These are phyloP conservation scores for Corythornis madagascariensis DNA, from an alignment of 2,113 vertebrate genomes.

Conservation along the genomic window DNA sequence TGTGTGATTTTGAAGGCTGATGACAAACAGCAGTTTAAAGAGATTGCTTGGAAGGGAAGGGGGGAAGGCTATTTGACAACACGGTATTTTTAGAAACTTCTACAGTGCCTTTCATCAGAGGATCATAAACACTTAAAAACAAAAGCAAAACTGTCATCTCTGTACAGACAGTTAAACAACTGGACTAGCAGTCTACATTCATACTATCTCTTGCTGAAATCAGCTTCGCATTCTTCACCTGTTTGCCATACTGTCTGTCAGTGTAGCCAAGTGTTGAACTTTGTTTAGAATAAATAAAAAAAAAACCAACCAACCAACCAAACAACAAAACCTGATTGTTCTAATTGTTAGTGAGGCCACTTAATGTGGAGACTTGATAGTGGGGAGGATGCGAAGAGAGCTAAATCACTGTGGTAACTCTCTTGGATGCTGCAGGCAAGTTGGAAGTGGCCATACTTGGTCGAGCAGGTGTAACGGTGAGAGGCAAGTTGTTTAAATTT, in stretches of 20 bases:
- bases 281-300: neutral
- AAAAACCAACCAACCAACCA: neutral
- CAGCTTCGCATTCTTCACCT: neutral
- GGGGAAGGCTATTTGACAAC: constrained; percentile 1
- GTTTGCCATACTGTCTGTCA: neutral
- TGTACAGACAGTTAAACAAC: neutral
- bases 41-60: constrained; percentile 39
- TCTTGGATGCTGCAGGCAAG: neutral
- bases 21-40: constrained; percentile 56
- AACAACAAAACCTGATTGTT: neutral
- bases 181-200: neutral
- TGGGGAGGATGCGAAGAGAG: neutral
- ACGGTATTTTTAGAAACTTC: constrained; percentile 54
- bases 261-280: neutral
- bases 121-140: constrained; percentile 1
- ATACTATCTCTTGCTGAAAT: neutral
- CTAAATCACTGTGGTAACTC: neutral
- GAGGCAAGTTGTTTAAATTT: neutral
- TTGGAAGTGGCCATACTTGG: neutral
- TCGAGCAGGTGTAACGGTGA: neutral
- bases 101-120: constrained; percentile 5
- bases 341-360: no score
- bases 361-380: neutral
- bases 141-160: constrained; percentile 5
- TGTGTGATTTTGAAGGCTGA: constrained; percentile 53